A percentile compares a stretch with the other conserved stretches of the same genome.
These are phyloP conservation scores for Spea bombifrons DNA, from an alignment of 2,113 vertebrate genomes.

Conservation along the genomic window DNA sequence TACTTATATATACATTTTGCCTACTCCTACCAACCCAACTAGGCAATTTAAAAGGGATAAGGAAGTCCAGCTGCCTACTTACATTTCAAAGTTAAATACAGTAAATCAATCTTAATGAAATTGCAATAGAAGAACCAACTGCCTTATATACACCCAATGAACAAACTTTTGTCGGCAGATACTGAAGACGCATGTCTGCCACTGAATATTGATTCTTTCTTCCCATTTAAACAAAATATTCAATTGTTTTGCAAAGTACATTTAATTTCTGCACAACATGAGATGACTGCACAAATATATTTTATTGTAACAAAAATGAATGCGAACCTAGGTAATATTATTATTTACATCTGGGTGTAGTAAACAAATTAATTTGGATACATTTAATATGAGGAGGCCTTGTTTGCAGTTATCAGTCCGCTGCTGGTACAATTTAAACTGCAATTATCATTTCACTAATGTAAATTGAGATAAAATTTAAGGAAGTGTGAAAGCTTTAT, in stretches of 20 bases:
- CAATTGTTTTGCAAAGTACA: not conserved
- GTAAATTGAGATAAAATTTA: slow-evolving; percentile 18
- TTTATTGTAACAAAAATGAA: not conserved
- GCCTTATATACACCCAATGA: too few species aligned
- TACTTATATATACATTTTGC: too few species aligned
- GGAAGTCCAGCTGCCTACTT: too few species aligned
- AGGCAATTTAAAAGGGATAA: too few species aligned
- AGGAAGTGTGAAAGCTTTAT: slow-evolving; percentile 27
- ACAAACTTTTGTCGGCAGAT: too few species aligned
- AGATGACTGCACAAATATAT: not conserved
- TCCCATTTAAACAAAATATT: too few species aligned
- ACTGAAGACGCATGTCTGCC: too few species aligned
- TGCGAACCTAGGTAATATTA: not conserved
- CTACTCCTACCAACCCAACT: too few species aligned
- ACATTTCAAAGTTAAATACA: too few species aligned
- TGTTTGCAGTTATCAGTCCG: not conserved
- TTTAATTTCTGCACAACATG: not conserved
- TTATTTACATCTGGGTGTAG: not conserved
- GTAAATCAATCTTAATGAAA: too few species aligned
- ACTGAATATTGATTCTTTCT: too few species aligned
- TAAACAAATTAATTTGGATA: not conserved
- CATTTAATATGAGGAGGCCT: not conserved
- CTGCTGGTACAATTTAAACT: slow-evolving; percentile 2
- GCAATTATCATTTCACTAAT: slow-evolving; percentile 23
- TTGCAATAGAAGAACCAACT: too few species aligned